Conservation (phyloP, 2,113 vertebrate species). For the Sapajus apella region DNA sequence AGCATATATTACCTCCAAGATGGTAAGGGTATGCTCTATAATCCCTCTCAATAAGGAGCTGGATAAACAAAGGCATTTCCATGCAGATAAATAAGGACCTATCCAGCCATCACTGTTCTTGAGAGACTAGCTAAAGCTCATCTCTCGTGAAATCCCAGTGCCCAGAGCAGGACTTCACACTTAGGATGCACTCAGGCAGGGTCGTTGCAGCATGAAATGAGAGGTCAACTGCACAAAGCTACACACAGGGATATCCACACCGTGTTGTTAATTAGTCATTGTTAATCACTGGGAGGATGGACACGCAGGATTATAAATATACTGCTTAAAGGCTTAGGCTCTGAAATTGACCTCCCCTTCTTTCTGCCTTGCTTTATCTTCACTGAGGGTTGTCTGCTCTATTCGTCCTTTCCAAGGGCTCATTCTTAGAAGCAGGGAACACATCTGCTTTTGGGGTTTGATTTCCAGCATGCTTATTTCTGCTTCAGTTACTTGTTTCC, state of each 20-base stretch:
- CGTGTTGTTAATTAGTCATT: no score
- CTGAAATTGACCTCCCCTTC: not conserved
- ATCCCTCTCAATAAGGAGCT: not conserved
- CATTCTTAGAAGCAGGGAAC: not conserved
- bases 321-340: fast-evolving
- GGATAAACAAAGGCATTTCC: not conserved
- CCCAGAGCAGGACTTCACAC: not conserved
- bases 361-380: not conserved
- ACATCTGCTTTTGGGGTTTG: not conserved
- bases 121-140: not conserved
- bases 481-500: not conserved
- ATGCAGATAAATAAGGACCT: not conserved
- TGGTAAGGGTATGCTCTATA: not conserved
- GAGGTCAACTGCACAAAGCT: no score
- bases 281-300: not conserved
- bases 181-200: fast-evolving
- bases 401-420: not conserved
- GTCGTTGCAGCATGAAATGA: not conserved
- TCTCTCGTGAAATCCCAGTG: no score
- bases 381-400: not conserved
- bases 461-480: not conserved
- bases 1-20: not conserved
- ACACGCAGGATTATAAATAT: not conserved
- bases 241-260: not conserved
- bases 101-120: not conserved